phyloP scores from a whole-genome alignment of 2,113 vertebrate species.

The Felis catus region DNA sequence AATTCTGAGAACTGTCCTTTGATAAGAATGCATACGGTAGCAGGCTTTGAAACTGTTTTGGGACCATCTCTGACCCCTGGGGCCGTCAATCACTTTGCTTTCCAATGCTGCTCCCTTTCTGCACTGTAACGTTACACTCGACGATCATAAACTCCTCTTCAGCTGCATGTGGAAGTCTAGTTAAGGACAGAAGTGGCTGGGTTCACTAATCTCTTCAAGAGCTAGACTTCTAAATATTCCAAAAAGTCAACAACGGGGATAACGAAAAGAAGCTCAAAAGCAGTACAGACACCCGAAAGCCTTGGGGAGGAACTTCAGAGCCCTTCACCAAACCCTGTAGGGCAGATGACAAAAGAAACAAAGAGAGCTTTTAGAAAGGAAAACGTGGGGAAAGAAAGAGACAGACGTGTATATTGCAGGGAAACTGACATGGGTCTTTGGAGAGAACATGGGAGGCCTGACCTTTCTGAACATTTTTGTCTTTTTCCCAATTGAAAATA shows the following conservation, averaged over 20 bases:
- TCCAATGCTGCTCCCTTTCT: background rate
- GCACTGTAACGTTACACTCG: background rate
- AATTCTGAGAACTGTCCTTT: background rate
- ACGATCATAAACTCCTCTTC: background rate
- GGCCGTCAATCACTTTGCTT: background rate
- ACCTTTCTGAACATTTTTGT: slow-evolving; percentile 49
- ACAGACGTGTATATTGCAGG: background rate
- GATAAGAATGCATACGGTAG: background rate
- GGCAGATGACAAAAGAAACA: background rate
- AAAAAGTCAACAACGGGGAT: background rate
- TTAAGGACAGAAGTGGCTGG: background rate
- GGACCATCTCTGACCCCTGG: background rate
- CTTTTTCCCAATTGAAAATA: slow-evolving; percentile 31
- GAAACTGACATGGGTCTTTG: background rate
- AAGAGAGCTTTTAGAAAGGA: background rate
- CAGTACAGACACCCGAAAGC: background rate
- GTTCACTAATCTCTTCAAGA: background rate
- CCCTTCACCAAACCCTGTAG: background rate
- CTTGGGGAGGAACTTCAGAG: background rate
- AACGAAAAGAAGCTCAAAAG: background rate
- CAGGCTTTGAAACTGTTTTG: background rate
- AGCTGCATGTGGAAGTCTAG: background rate
- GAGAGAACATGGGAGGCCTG: background rate
- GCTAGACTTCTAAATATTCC: background rate
- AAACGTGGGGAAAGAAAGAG: background rate